A percentile compares a stretch with the other conserved stretches of the same genome.
phyloP scores from a whole-genome alignment of 1,140 invertebrate species.

The Prorops nasuta region DNA sequence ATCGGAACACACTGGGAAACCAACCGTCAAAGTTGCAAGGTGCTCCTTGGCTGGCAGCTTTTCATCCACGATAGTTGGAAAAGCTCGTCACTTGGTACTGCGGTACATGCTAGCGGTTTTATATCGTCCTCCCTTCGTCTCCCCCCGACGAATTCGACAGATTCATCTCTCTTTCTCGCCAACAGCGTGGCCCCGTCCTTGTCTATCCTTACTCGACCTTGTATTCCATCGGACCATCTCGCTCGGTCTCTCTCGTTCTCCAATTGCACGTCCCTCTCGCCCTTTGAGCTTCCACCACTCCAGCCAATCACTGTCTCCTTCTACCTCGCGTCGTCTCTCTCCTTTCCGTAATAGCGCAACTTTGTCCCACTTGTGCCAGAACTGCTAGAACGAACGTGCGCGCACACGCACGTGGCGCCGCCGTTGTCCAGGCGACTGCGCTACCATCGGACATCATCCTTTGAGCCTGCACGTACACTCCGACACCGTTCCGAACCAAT shows the following conservation, averaged over 20 bases:
- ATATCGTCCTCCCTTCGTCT: slow-evolving; percentile 42
- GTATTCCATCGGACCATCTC: not conserved
- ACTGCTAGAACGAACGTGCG: no score
- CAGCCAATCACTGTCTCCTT: no score
- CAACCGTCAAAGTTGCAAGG: no score
- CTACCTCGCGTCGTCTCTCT: not conserved
- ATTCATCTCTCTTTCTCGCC: no score
- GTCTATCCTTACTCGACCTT: not conserved
- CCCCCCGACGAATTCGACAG: no score
- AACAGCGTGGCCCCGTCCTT: no score
- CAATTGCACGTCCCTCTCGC: not conserved
- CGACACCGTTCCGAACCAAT: no score
- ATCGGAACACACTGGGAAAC: no score
- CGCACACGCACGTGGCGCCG: slow-evolving; percentile 50
- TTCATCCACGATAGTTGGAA: no score
- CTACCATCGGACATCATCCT: slow-evolving; percentile 23
- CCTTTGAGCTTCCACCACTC: not conserved
- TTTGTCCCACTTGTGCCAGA: not conserved
- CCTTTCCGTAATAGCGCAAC: not conserved
- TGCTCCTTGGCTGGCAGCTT: no score
- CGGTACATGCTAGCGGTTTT: slow-evolving; percentile 47
- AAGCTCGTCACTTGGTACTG: slow-evolving; percentile 48
- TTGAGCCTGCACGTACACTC: no score
- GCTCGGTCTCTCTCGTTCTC: slow-evolving; percentile 6
- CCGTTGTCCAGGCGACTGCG: slow-evolving; percentile 51